These are phyloP conservation scores for Tachycineta bicolor DNA, from an alignment of 2,113 vertebrate species.

Conservation along the genomic window DNA sequence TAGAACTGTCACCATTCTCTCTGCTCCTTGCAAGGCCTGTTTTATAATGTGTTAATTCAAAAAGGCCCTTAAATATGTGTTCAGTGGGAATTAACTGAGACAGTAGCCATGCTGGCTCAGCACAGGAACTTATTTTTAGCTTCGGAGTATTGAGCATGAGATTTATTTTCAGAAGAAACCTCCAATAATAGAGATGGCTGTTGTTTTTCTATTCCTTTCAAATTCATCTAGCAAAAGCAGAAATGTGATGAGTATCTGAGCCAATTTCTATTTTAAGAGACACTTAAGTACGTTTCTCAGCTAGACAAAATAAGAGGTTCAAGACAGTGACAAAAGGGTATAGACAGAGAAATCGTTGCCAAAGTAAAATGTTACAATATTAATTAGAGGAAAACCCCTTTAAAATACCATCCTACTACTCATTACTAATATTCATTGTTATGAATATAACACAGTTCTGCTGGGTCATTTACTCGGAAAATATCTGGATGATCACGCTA, in stretches of 20 bases:
- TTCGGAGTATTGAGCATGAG: not conserved
- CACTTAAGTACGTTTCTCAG: not conserved
- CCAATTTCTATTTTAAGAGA: constrained; percentile 20
- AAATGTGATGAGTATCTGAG: not conserved
- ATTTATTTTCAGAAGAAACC: constrained; percentile 49
- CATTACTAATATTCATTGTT: not conserved
- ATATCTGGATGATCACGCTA: not conserved
- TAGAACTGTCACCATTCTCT: not conserved
- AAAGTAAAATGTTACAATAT: not conserved
- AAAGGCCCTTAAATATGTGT: not conserved
- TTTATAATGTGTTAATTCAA: not conserved
- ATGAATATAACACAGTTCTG: not conserved
- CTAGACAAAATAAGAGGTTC: not conserved
- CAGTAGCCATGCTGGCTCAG: constrained; percentile 25
- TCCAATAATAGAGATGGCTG: constrained; percentile 8
- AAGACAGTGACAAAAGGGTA: not conserved
- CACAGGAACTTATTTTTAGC: constrained; percentile 19
- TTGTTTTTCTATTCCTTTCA: not conserved
- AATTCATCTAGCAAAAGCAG: constrained; percentile 19
- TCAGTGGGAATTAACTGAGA: constrained; percentile 1
- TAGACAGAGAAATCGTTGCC: not conserved
- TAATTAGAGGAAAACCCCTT: not conserved
- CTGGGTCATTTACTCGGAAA: not conserved
- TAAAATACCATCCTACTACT: not conserved
- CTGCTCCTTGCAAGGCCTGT: not conserved